Evolutionary conservation across 2,797 vertebrate species (phyloP), one percentile per base, ranked within the genome.

Genomic region (Echeneis naucrates): DNA sequence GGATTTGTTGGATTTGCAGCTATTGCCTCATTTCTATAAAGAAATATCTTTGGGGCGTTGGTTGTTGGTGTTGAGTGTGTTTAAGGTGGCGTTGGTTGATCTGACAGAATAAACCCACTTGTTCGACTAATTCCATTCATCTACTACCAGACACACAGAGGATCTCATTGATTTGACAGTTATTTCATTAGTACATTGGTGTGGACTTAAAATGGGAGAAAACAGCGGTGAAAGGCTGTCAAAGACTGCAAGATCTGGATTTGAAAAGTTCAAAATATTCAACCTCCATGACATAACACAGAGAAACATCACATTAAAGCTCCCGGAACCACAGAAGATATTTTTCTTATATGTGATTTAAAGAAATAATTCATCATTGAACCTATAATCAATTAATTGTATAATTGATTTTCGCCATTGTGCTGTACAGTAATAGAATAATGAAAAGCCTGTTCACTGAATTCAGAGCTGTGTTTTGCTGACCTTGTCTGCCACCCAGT

Each of bases 401-500:
- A 10, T 42, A 1, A 53, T 27, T 4, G 30, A 12, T 50, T 38
- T 45, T 27, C 30, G 24, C 14, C 2, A 27, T 32, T 60, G 1
- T 23, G 5, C 5, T 4, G 19, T 32, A 1, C 37, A n/a, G 33
- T 32, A 26, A 50, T 26, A 10, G 8, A 30, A 37, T 33, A 45
- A 57, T 32, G 38, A 53, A 1, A 65, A 1, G 9, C 11, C 60
- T 70, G 64, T 45, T 84, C 5, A 68, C 23, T 68, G 45, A 65
- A 70, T 63, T 52, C 59, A 72, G 68, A 77, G 79, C 72, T 68
- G 71, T 64, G 11, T 45, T 67, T 38, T 3, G 0, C 72, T 77
- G 85, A 76, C 74, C 73, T 78, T 74, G 35, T 69, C 66, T 82
- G 73, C 69, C 86, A 73, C 40, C 35, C 69, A 38, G 75, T 83